Percentiles rank a stretch among this genome's conserved stretches.
phyloP scores from a whole-genome alignment of 2,888 invertebrate genomes.

The Oeneis ivallda region DNA sequence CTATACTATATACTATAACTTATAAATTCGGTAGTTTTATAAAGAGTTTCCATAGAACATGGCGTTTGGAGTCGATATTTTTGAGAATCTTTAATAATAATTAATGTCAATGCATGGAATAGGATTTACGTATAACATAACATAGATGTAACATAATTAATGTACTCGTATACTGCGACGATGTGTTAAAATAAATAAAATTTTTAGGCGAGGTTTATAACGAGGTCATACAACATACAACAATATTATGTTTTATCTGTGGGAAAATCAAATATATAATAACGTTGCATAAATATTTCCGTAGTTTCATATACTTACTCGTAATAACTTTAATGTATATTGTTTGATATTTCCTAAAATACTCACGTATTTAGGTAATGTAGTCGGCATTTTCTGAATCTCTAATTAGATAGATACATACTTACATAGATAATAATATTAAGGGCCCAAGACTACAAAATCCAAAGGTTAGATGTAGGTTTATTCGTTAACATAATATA shows the following conservation, averaged over 20 bases:
- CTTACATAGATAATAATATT: no score
- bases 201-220: conserved; percentile 6
- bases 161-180: neutral
- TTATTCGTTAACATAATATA: neutral
- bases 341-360: neutral
- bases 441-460: neutral
- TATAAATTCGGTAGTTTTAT: no score
- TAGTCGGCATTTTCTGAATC: neutral
- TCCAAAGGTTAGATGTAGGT: neutral
- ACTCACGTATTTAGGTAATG: neutral
- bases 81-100: neutral
- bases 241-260: conserved; percentile 20
- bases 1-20: no score
- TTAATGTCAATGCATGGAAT: no score
- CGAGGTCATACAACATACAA: conserved; percentile 20
- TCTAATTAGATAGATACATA: neutral
- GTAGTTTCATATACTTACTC: neutral
- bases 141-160: no score
- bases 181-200: conserved; percentile 5
- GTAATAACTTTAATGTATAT: neutral
- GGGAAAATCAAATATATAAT: conserved; percentile 23
- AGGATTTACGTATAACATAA: no score
- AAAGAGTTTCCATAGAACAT: no score
- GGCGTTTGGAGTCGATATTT: neutral
- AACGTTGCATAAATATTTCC: conserved; percentile 13